Evolutionary conservation across 2,797 vertebrate species (phyloP), one percentile per base, ranked within the genome.

Genomic region (Sebastes itinus): DNA sequence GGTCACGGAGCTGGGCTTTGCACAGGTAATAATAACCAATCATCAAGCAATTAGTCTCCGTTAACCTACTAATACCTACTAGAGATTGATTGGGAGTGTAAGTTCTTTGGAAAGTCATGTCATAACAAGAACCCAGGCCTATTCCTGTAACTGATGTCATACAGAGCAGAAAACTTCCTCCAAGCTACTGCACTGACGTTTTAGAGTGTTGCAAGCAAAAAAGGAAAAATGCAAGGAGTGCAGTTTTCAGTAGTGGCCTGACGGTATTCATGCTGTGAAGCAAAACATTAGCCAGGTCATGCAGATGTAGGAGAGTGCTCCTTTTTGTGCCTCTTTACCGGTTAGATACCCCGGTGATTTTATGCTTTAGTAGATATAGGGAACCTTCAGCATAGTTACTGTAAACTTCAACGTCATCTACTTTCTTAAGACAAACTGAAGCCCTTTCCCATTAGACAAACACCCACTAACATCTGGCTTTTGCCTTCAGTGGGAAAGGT

Each of bases 1-100:
- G 98, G 97, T 60, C 96, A 97, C 71, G 96, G 95, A 91, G 98
- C 98, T 80, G 98, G 99, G 66, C 94, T 99, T 74, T 98, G 97
- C 92, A 99, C 97, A 97, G 99, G 99, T 99, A 92, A 89, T 13
- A 30, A 54, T n/a, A 54, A 20, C 32, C 55, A 49, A 2, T 30
- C 13, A 49, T 55, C 14, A 28, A 65, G 23, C 6, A 18, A 11
- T 75, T 35, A 28, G 20, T 74, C 52, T 46, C 35, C 4, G 42
- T 52, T 66, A 38, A 77, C 35, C n/a, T 42, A 42, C 38, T 42
- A 32, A 72, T 66, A 75, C 4, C 5, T 46, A 3, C 16, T 8
- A 52, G 30, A 46, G 11, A 49, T 22, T 13, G 30, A 33, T 9
- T 42, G 7, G 35, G 6, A 2, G 4, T 30, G 8, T 25, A 28